Conservation (phyloP, 2,888 invertebrate species). For the Spialia ferax region DNA sequence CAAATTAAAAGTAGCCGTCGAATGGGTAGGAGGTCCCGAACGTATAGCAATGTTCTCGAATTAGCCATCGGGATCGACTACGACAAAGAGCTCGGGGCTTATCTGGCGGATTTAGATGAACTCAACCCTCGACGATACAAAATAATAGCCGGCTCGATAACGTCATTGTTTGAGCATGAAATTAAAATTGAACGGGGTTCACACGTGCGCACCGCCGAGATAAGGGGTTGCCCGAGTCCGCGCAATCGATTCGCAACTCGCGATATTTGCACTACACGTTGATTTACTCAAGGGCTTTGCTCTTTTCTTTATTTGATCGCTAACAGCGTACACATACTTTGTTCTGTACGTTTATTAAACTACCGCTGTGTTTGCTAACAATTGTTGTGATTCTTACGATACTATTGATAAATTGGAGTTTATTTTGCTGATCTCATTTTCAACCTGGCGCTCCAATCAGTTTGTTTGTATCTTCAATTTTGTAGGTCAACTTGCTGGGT, state of each 20-base stretch:
- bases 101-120: constrained; percentile 84
- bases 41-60: constrained; percentile 59
- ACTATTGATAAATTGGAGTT: constrained; percentile 30
- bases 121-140: constrained; percentile 82
- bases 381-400: constrained; percentile 49
- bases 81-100: constrained; percentile 82
- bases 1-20: constrained; percentile 63
- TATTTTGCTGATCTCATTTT: constrained; percentile 29
- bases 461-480: constrained; percentile 8
- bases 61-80: constrained; percentile 76
- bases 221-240: constrained; percentile 75
- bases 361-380: constrained; percentile 53
- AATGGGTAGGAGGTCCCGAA: constrained; percentile 48
- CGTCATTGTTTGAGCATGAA: constrained; percentile 87
- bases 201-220: constrained; percentile 83
- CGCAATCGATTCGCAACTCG: constrained; percentile 74
- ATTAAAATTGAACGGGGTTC: constrained; percentile 86
- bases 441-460: constrained; percentile 18
- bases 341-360: constrained; percentile 58
- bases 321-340: constrained; percentile 62
- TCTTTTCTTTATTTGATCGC: constrained; percentile 78
- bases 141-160: constrained; percentile 84
- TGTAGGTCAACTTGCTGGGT: background rate
- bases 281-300: constrained; percentile 79
- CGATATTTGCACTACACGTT: constrained; percentile 67